These are phyloP conservation scores for Sphaerophoria rueppellii DNA, from an alignment of 2,888 invertebrate species.

Conservation along the genomic window DNA sequence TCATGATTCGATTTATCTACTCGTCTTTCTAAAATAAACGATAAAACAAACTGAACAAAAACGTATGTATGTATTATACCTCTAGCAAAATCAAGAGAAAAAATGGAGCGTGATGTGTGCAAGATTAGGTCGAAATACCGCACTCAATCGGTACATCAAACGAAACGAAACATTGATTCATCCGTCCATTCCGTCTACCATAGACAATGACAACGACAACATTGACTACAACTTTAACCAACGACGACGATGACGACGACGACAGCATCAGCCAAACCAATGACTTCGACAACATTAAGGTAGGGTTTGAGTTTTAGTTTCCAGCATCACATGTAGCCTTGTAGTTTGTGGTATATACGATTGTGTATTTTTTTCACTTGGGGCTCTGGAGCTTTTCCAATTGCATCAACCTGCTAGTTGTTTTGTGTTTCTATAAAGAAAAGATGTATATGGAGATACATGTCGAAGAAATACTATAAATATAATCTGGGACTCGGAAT, in stretches of 20 bases:
- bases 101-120: slow-evolving; percentile 60
- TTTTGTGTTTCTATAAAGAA: not conserved
- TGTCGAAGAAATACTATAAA: slow-evolving; percentile 37
- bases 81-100: slow-evolving; percentile 21
- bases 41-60: slow-evolving; percentile 13
- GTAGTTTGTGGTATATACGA: slow-evolving; percentile 14
- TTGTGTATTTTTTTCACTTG: slow-evolving; percentile 39
- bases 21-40: slow-evolving; percentile 2
- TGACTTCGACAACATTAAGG: slow-evolving; percentile 35
- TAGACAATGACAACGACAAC: not conserved
- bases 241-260: slow-evolving; percentile 26
- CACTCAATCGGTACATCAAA: slow-evolving; percentile 66
- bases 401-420: slow-evolving; percentile 41
- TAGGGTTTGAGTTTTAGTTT: slow-evolving; percentile 11
- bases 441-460: slow-evolving; percentile 38
- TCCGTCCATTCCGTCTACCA: slow-evolving; percentile 31
- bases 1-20: slow-evolving; percentile 34
- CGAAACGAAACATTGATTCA: slow-evolving; percentile 55
- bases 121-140: slow-evolving; percentile 63
- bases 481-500: slow-evolving; percentile 26
- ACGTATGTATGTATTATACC: no score
- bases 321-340: slow-evolving; percentile 31
- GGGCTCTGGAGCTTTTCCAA: not conserved
- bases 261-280: slow-evolving; percentile 9
- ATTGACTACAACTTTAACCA: not conserved